phyloP scores from a whole-genome alignment of 2,888 invertebrate genomes.

The Cosmia pyralina region DNA sequence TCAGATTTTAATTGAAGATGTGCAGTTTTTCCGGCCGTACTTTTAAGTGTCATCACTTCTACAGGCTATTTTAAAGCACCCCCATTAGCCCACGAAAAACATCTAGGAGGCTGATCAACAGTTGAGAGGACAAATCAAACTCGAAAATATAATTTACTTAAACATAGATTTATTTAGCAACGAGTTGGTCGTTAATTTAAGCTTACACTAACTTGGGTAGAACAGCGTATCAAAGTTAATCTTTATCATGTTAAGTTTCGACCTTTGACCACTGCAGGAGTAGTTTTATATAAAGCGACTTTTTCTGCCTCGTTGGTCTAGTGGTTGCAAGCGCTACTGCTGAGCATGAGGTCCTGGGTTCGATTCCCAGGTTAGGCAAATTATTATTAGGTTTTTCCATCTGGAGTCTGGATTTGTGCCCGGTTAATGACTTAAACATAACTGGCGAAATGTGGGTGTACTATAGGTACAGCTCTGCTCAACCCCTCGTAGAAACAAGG shows the following conservation, averaged over 20 bases:
- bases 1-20: too few relatives aligned
- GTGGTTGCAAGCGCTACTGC: too few relatives aligned
- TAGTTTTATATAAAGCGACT: slow-evolving; percentile 65
- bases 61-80: too few relatives aligned
- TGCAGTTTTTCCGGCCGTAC: too few relatives aligned
- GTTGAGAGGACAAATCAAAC: slow-evolving; percentile 19
- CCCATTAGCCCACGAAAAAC: too few relatives aligned
- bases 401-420: not conserved
- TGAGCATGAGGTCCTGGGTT: not conserved
- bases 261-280: slow-evolving; percentile 72
- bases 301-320: not conserved
- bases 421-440: not conserved
- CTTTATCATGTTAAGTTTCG: slow-evolving; percentile 76
- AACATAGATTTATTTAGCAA: slow-evolving; percentile 40
- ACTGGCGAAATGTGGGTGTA: not conserved
- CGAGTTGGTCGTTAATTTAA: slow-evolving; percentile 50
- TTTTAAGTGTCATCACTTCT: too few relatives aligned
- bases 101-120: too few relatives aligned
- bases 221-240: slow-evolving; percentile 74
- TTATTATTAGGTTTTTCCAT: not conserved
- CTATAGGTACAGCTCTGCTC: not conserved
- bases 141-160: slow-evolving; percentile 27
- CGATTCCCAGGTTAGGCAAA: not conserved
- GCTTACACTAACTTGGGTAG: slow-evolving; percentile 63
- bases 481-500: too few relatives aligned